These are phyloP conservation scores for Ganaspis sp. DNA, from an alignment of 1,140 invertebrate species.

Conservation along the genomic window DNA sequence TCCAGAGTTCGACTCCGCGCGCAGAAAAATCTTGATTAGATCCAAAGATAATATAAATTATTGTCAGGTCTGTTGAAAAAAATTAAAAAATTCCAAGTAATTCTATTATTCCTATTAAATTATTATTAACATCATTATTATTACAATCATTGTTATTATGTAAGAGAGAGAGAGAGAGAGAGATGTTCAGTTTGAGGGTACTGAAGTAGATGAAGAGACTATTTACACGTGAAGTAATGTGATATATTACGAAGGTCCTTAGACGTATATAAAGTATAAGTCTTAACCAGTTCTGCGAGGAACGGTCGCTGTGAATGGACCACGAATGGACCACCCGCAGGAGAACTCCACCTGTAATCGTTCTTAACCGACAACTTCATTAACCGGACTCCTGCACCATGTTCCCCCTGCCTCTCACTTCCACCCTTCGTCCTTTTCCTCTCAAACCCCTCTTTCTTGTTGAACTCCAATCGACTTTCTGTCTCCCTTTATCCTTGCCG, in stretches of 20 bases:
- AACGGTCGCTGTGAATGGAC: constrained; percentile 71
- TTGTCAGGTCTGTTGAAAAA: too few relatives aligned
- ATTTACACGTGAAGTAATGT: constrained; percentile 49
- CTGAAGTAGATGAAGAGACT: constrained; percentile 42
- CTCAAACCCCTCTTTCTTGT: constrained; percentile 46
- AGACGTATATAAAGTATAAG: constrained; percentile 67
- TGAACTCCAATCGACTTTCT: constrained; percentile 33
- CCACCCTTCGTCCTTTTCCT: constrained; percentile 43
- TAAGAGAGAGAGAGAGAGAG: too few relatives aligned
- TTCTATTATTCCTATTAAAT: too few relatives aligned
- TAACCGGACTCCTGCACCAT: constrained; percentile 65
- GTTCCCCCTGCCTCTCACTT: constrained; percentile 30
- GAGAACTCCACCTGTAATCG: constrained; percentile 73
- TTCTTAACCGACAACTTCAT: constrained; percentile 76
- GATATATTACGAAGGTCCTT: constrained; percentile 50
- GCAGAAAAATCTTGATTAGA: too few relatives aligned
- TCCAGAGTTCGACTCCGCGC: too few relatives aligned
- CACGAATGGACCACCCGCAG: constrained; percentile 77
- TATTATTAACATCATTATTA: too few relatives aligned
- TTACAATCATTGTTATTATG: too few relatives aligned
- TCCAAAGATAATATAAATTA: too few relatives aligned
- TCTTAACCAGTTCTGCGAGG: constrained; percentile 64
- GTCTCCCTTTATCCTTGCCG: constrained; percentile 33
- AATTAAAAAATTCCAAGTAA: too few relatives aligned
- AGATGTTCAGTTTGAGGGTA: constrained; percentile 29